Conservation (phyloP, 1,140 invertebrate genomes). For the Nephila pilipes region DNA sequence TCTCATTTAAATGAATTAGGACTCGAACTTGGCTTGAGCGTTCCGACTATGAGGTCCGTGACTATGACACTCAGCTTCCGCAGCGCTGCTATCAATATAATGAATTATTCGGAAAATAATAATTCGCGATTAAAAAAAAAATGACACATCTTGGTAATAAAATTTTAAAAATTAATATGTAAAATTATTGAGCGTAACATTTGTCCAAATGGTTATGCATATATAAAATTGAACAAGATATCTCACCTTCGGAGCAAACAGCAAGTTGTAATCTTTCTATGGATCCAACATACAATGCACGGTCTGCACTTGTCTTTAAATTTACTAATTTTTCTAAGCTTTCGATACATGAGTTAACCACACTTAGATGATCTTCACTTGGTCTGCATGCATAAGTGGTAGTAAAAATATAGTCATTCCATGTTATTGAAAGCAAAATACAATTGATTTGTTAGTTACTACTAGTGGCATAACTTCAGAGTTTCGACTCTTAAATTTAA, state of each 20-base stretch:
- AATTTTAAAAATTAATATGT: too few relatives aligned
- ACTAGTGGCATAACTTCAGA: neutral
- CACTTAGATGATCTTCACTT: conserved; percentile 60
- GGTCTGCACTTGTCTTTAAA: conserved; percentile 73
- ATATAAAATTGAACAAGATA: neutral
- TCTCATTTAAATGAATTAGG: too few relatives aligned
- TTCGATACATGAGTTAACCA: conserved; percentile 75
- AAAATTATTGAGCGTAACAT: too few relatives aligned
- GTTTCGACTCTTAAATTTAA: neutral
- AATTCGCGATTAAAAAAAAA: too few relatives aligned
- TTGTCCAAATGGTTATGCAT: too few relatives aligned
- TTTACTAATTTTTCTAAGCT: conserved; percentile 76
- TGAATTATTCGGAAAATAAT: too few relatives aligned
- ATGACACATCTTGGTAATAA: too few relatives aligned
- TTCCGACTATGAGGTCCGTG: too few relatives aligned
- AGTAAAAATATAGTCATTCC: conserved; percentile 60
- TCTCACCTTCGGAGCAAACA: conserved; percentile 72
- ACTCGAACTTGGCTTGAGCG: too few relatives aligned
- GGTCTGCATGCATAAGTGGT: conserved; percentile 73
- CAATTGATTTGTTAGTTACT: conserved; percentile 19
- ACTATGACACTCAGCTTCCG: too few relatives aligned
- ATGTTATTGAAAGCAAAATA: conserved; percentile 51
- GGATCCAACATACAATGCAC: conserved; percentile 70
- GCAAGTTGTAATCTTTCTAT: conserved; percentile 66
- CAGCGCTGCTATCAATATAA: too few relatives aligned